These are phyloP conservation scores for Cherax quadricarinatus DNA, from an alignment of 1,140 invertebrate genomes.

Conservation along the genomic window DNA sequence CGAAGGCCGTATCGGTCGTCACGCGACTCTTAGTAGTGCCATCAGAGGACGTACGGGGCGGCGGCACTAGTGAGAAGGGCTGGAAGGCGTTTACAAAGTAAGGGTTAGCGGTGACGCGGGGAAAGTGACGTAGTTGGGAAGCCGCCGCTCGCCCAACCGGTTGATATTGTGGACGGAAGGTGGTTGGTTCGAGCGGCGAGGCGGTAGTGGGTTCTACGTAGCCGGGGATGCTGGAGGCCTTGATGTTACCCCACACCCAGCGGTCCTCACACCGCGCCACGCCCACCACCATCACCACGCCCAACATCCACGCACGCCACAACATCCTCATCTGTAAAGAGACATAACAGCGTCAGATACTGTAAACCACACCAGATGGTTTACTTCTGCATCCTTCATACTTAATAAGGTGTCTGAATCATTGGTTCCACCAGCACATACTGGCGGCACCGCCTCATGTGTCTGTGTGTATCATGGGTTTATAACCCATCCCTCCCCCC, in stretches of 20 bases:
- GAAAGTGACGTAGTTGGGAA: neutral
- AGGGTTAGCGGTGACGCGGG: slow-evolving; percentile 23
- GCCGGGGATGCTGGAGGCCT: slow-evolving; percentile 61
- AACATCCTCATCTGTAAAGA: slow-evolving; percentile 34
- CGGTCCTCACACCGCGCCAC: neutral
- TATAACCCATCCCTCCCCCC: too few species aligned
- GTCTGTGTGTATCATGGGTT: too few species aligned
- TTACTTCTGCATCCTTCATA: too few species aligned
- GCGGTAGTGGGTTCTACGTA: slow-evolving; percentile 49
- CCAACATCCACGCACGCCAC: neutral
- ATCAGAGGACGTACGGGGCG: slow-evolving; percentile 32
- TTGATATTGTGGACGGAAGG: neutral
- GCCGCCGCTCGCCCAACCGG: neutral
- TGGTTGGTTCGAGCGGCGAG: slow-evolving; percentile 16
- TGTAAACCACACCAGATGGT: too few species aligned
- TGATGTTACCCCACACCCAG: slow-evolving; percentile 39
- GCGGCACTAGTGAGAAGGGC: slow-evolving; percentile 5
- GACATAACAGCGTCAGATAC: neutral
- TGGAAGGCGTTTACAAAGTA: slow-evolving; percentile 28
- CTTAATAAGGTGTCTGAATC: too few species aligned
- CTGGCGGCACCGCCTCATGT: too few species aligned
- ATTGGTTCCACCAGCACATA: too few species aligned
- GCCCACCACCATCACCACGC: slow-evolving; percentile 3
- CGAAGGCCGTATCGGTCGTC: slow-evolving; percentile 30
- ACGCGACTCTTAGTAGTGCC: slow-evolving; percentile 55